These are phyloP conservation scores for Diplosoma virens DNA, from an alignment of 23 tunicate species.

Conservation along the genomic window DNA sequence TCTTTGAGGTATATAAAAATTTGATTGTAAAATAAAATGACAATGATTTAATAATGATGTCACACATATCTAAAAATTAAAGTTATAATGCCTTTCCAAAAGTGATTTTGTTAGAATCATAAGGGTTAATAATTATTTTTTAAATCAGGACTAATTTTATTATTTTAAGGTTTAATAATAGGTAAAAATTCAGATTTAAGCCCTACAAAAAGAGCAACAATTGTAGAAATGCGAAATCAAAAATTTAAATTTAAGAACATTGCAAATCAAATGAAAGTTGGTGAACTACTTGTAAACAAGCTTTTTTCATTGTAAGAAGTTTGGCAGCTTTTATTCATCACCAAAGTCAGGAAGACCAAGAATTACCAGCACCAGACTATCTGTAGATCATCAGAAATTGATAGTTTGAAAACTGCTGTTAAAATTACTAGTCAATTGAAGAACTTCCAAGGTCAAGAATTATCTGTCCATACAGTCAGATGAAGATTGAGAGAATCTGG, in stretches of 20 bases:
- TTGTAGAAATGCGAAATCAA: background rate
- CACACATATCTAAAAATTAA: too few species aligned
- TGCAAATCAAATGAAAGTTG: background rate
- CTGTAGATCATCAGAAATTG: background rate
- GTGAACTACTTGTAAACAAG: background rate
- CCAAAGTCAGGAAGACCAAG: background rate
- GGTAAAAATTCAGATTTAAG: background rate
- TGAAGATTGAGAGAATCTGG: background rate
- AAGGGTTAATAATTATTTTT: too few species aligned
- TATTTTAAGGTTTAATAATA: background rate
- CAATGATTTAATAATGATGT: too few species aligned
- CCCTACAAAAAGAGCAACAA: background rate
- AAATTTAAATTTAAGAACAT: background rate
- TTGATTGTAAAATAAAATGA: too few species aligned
- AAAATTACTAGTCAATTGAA: background rate
- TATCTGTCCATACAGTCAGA: background rate
- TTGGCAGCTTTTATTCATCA: background rate
- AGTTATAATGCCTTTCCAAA: too few species aligned
- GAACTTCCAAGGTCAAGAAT: background rate
- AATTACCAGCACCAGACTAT: background rate
- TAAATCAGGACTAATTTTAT: too few species aligned
- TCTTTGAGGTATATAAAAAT: too few species aligned
- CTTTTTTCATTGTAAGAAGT: background rate
- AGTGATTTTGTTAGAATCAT: too few species aligned
- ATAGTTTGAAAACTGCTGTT: background rate